phyloP scores from a whole-genome alignment of 2,888 invertebrate genomes.

The Chaetogeoica ovagalla region DNA sequence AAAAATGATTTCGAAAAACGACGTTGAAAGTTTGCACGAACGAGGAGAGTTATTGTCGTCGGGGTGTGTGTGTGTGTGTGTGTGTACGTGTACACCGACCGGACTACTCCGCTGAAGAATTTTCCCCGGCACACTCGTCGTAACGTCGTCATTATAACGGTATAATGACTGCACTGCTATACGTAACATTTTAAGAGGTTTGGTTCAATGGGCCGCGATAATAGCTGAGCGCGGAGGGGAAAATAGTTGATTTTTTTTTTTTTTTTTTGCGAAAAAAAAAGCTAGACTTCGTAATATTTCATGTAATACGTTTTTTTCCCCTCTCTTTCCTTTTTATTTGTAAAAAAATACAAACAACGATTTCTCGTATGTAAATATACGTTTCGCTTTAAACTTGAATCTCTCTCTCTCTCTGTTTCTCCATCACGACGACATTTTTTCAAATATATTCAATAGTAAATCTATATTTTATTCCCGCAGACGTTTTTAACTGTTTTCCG shows the following conservation, averaged over 20 bases:
- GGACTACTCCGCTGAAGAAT: neutral
- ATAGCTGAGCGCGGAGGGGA: constrained; percentile 14
- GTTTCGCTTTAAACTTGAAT: constrained; percentile 10
- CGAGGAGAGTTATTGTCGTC: neutral
- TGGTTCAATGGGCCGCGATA: constrained; percentile 41
- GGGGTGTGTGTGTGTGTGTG: too few relatives aligned
- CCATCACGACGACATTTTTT: neutral
- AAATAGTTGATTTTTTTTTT: constrained; percentile 11
- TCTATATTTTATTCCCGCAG: too few relatives aligned
- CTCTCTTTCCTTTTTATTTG: neutral
- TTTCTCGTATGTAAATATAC: neutral
- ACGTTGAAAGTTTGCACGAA: constrained; percentile 10
- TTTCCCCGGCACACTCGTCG: constrained; percentile 26
- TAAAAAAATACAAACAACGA: neutral
- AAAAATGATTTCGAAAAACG: too few relatives aligned
- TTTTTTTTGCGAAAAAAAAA: too few relatives aligned
- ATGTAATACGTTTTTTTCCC: constrained; percentile 20
- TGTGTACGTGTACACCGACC: too few relatives aligned
- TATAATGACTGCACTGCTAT: constrained; percentile 34
- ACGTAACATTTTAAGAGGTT: constrained; percentile 17
- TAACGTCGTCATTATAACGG: constrained; percentile 32
- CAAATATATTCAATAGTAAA: too few relatives aligned
- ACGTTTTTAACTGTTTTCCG: too few relatives aligned
- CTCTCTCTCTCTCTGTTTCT: too few relatives aligned
- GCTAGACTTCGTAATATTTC: constrained; percentile 24